Base-by-base conservation (phyloP, 2,888 invertebrate species). In the Apamea anceps region DNA sequence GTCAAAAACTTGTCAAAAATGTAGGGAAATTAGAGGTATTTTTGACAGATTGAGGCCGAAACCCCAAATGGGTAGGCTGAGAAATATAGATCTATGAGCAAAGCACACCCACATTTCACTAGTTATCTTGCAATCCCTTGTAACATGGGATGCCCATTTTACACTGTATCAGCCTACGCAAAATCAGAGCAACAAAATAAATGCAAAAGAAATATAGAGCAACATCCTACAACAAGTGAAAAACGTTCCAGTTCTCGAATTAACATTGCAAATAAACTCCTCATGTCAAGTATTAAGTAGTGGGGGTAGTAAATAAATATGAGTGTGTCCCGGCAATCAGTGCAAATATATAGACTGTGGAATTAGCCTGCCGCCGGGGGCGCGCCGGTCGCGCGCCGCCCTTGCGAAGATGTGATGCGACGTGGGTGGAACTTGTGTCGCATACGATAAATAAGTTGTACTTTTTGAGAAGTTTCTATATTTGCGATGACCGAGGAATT, bases 281-380 rank as follows among this genome's bases (percentile, higher is more conserved):
- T 88, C 91, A 90, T 91, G 91, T 91, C 90, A 88, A 85, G 87
- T 87, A 88, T 89, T 91, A 93, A 93, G 90, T 92, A 91, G 74
- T 77, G 87, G 88, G 84, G 82, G 91, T 92, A 88, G 91, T 93
- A 93, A 94, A 95, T 95, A 95, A 94, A 95, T 93, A 93, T 88
- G 89, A 90, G 92, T 91, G 76, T 81, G 91, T 90, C 94, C 92
- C 94, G 82, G 94, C 94, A 96, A 96, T 96, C 96, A 95, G 93
- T 93, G 94, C 93, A 94, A 93, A 96, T 96, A 95, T 95, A 95
- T 96, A 95, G 94, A 93, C 95, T 93, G 93, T 91, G 93, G 94
- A 94, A 96, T 96, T 95, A 95, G 90, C 88, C 90, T 91, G 93
- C 93, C 93, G 94, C 95, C 93, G 90, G 91, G 87, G 90, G 90